Evolutionary conservation across 1,140 invertebrate species (phyloP).

Genomic region (Carposina sasakii): DNA sequence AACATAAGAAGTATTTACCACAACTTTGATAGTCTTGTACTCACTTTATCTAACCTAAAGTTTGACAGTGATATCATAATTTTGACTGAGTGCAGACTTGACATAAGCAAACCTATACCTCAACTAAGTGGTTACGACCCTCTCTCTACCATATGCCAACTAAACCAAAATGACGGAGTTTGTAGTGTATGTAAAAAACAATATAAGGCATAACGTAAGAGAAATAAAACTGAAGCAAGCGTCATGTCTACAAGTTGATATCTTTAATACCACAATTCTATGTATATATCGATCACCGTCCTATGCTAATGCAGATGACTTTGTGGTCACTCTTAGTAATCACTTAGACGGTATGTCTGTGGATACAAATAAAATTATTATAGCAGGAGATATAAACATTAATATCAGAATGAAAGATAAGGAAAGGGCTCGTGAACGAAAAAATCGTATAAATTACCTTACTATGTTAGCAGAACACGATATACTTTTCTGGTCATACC

Average conservation of each 20-base stretch:
- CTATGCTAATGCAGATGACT: neutral
- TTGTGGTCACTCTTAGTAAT: neutral
- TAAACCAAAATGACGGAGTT: constrained; percentile 1
- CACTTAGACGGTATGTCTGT: neutral
- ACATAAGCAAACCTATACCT: neutral
- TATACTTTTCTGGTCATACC: too few relatives aligned
- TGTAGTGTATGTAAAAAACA: neutral
- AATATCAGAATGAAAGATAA: neutral
- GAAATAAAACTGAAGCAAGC: neutral
- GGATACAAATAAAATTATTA: neutral
- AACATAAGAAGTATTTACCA: neutral
- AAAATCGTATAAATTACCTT: neutral
- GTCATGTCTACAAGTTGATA: neutral
- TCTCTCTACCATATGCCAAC: neutral
- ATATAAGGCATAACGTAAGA: neutral
- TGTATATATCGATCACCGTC: neutral
- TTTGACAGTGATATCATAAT: neutral
- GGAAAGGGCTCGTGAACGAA: neutral
- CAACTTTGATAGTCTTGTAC: neutral
- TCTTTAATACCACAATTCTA: neutral
- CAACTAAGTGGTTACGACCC: neutral
- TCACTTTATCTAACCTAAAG: neutral
- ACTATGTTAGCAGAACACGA: too few relatives aligned
- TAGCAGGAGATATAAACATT: constrained; percentile 2
- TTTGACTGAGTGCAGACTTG: neutral